Evolutionary conservation across 2,888 invertebrate species (phyloP).

Genomic region (Pheosia tremula): DNA sequence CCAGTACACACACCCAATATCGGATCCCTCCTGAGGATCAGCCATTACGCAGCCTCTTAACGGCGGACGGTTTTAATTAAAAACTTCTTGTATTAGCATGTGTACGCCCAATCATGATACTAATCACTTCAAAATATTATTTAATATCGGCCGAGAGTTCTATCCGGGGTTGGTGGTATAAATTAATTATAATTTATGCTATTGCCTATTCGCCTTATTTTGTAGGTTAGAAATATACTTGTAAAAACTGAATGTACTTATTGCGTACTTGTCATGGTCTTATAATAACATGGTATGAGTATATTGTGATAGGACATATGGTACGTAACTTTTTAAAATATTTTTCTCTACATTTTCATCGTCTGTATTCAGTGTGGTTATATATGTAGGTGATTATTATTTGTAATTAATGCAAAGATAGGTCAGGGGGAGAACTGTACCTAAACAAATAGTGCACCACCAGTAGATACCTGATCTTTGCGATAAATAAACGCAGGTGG

Average conservation of each 20-base stretch:
- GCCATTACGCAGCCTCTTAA: slow-evolving; percentile 83
- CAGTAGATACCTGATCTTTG: slow-evolving; percentile 56
- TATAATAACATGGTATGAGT: too few relatives aligned
- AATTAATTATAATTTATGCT: slow-evolving; percentile 2
- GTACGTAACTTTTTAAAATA: too few relatives aligned
- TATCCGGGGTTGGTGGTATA: slow-evolving; percentile 19
- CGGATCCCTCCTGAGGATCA: slow-evolving; percentile 79
- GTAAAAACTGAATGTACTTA: too few relatives aligned
- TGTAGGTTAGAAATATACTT: too few relatives aligned
- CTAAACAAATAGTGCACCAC: slow-evolving; percentile 72
- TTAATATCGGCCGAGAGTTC: slow-evolving; percentile 61
- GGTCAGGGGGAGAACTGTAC: slow-evolving; percentile 56
- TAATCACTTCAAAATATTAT: slow-evolving; percentile 79
- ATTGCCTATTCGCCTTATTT: not conserved
- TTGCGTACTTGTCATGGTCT: too few relatives aligned
- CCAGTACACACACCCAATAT: slow-evolving; percentile 77
- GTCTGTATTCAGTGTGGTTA: too few relatives aligned
- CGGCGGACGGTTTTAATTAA: slow-evolving; percentile 83
- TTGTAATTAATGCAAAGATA: slow-evolving; percentile 69
- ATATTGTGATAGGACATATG: too few relatives aligned
- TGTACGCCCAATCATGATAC: slow-evolving; percentile 73
- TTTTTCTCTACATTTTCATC: too few relatives aligned
- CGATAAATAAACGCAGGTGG: slow-evolving; percentile 77
- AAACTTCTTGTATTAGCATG: slow-evolving; percentile 84
- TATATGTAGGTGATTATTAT: slow-evolving; percentile 43